Conservation (phyloP, 2,888 invertebrate genomes). For the Panorpa germanica region DNA sequence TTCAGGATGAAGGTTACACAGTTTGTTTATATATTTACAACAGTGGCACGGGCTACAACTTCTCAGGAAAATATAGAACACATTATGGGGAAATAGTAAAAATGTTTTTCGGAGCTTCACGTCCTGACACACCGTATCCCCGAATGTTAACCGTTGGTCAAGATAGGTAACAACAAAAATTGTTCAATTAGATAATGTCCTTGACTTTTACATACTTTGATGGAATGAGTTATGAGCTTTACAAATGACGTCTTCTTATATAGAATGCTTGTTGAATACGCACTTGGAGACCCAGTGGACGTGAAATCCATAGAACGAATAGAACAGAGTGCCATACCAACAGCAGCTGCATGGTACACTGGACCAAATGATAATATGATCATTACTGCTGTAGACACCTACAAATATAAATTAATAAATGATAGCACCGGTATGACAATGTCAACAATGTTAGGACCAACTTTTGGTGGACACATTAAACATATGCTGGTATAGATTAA, state of each 20-base stretch:
- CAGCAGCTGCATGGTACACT: slow-evolving; percentile 21
- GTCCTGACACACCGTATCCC: slow-evolving; percentile 12
- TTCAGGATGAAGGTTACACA: slow-evolving; percentile 21
- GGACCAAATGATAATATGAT: too few relatives aligned
- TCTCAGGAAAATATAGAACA: slow-evolving; percentile 25
- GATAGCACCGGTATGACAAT: slow-evolving; percentile 29
- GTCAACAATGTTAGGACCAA: slow-evolving; percentile 31
- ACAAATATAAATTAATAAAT: slow-evolving; percentile 33
- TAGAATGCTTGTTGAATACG: too few relatives aligned
- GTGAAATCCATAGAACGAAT: slow-evolving; percentile 22
- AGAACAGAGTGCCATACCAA: slow-evolving; percentile 31
- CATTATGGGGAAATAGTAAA: slow-evolving; percentile 26
- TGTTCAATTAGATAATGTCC: too few relatives aligned
- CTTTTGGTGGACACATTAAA: slow-evolving; percentile 28
- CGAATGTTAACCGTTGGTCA: slow-evolving; percentile 27
- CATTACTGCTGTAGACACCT: too few relatives aligned
- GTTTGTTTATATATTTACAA: slow-evolving; percentile 18
- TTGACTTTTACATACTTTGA: too few relatives aligned
- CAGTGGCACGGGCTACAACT: slow-evolving; percentile 19
- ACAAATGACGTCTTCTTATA: too few relatives aligned
- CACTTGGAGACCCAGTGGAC: too few relatives aligned
- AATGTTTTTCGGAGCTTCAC: slow-evolving; percentile 23
- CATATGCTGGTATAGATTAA: too few relatives aligned
- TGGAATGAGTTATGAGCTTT: too few relatives aligned
- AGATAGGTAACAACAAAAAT: slow-evolving; percentile 24